phyloP scores from a whole-genome alignment of 2,113 vertebrate species.

The Thalassarche chlororhynchos region DNA sequence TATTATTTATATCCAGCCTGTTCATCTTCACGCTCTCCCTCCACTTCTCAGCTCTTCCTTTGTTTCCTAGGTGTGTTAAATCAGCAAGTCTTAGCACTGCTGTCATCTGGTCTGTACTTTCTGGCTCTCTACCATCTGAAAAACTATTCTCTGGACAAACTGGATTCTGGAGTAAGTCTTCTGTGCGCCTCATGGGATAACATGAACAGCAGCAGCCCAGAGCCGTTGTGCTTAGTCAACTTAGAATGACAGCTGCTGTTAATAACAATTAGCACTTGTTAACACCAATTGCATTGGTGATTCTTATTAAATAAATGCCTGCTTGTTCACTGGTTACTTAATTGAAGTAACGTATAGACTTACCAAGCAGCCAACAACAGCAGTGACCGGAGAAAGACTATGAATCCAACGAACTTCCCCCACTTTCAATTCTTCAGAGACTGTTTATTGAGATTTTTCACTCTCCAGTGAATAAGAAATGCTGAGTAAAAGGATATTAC shows the following conservation, averaged over 20 bases:
- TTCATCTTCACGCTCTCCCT: background rate
- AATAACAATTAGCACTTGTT: background rate
- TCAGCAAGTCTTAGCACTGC: background rate
- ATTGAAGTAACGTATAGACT: background rate
- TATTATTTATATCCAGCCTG: background rate
- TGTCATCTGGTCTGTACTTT: background rate
- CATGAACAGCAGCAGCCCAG: background rate
- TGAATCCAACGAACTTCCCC: background rate
- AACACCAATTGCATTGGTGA: background rate
- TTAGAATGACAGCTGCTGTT: background rate
- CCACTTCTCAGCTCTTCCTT: background rate
- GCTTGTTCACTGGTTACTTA: background rate
- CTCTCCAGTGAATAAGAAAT: constrained; percentile 18
- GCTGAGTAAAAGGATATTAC: constrained; percentile 42
- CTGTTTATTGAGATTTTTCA: background rate
- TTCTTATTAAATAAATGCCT: background rate
- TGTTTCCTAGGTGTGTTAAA: background rate
- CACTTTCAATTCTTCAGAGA: background rate
- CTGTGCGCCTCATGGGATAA: background rate
- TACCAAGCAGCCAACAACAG: background rate
- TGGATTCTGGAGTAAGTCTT: background rate
- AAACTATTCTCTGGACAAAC: background rate
- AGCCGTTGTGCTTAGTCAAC: background rate
- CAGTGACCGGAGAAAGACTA: background rate
- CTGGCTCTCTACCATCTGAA: background rate